Evolutionary conservation across 2,888 invertebrate genomes (phyloP), one percentile per base, ranked within the genome.

Genomic region (Spisula subtruncata): DNA sequence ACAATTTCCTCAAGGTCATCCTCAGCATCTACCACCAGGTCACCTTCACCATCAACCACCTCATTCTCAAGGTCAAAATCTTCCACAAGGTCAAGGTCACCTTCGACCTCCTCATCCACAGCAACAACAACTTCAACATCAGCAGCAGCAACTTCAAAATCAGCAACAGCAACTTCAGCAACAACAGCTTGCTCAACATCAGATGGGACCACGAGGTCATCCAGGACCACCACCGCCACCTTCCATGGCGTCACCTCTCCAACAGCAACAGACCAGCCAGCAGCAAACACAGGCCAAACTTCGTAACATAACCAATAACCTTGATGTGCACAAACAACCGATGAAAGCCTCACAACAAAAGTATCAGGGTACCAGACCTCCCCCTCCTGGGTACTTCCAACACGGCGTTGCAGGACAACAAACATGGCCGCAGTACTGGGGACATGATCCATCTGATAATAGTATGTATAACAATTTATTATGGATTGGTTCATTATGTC

Each of bases 391-490:
- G 20, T 91, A 91, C 92, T 87, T 93, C 81, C 93, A 92, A 20
- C 85, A 75, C 75, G 51, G 75, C 48, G 85, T 89, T 46, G 92
- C 85, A 29, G 90, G 81, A 25, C 92, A 87, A 51, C 90, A 66
- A 16, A 82, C 89, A 25, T 93, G 90, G 89, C 92, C 92, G 25
- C 87, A 93, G 12, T 95, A 95, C 91, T 95, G 94, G 93, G 96
- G 99, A 0, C 99, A 99, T 97, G 99, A 99, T 97, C 98, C 98
- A 18, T 98, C 98, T 96, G 97, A 99, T 81, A 98, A 98, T 97
- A 96, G 97, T 97, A 95, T 94, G 90, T 88, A 41, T 41, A 41
- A 41, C 41, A 41, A 5, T 41, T 41, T 5, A 41, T 5, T 41
- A 41, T n/a, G n/a, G n/a, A n/a, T 8, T 41, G 2, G 41, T 41